These are phyloP conservation scores for Stenoptilia bipunctidactyla DNA, from an alignment of 2,888 invertebrate genomes.

Conservation along the genomic window DNA sequence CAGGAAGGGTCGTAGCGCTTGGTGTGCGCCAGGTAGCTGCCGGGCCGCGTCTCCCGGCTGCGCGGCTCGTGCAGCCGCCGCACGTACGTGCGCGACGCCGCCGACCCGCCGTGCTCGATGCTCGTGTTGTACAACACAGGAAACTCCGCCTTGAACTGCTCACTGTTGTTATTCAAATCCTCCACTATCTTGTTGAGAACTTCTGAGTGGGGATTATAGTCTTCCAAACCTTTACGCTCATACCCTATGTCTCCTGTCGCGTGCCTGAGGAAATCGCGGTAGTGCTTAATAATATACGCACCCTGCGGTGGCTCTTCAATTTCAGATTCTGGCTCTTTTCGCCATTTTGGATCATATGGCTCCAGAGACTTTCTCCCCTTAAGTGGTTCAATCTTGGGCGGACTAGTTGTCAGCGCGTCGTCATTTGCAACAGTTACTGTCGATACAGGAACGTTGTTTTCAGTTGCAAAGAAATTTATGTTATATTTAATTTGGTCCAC, in stretches of 20 bases:
- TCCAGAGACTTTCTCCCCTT: constrained; percentile 11
- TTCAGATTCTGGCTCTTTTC: constrained; percentile 15
- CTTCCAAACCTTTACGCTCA: constrained; percentile 23
- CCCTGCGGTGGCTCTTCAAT: constrained; percentile 17
- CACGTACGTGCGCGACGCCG: constrained; percentile 42
- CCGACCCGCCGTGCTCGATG: constrained; percentile 34
- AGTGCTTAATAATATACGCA: constrained; percentile 42
- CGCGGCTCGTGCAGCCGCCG: constrained; percentile 29
- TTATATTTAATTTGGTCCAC: constrained; percentile 31
- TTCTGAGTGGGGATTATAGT: constrained; percentile 9
- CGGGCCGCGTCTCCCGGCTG: constrained; percentile 13
- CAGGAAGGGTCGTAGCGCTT: constrained; percentile 33
- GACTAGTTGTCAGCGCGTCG: too few relatives aligned
- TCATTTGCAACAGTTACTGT: constrained; percentile 22
- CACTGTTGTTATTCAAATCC: constrained; percentile 49
- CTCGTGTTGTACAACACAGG: constrained; percentile 51
- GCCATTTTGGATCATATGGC: background rate
- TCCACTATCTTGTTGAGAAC: constrained; percentile 43
- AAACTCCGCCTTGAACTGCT: constrained; percentile 42
- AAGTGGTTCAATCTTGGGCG: background rate
- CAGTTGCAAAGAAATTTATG: constrained; percentile 23
- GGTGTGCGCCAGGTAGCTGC: constrained; percentile 10
- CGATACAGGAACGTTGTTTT: background rate
- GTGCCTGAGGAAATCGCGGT: constrained; percentile 32
- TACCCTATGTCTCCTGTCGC: constrained; percentile 4